Evolutionary conservation across 2,888 invertebrate species (phyloP), one percentile per base, ranked within the genome.

Genomic region (Heliconius cydno): DNA sequence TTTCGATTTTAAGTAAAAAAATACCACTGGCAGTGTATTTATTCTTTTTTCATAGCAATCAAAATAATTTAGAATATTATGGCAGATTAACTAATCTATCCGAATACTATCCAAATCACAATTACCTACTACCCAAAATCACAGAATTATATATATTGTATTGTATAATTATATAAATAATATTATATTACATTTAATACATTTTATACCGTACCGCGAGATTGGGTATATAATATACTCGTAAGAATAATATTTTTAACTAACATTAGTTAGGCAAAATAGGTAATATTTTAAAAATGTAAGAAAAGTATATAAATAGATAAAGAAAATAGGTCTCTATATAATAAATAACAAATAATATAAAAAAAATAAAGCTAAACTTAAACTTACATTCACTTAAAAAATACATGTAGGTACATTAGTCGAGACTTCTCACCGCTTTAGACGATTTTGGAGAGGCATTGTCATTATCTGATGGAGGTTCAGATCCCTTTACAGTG

Each of bases 401-500:
- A 63, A 19, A 19, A 65, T 3, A 15, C 28, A 65, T 28, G 19
- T n/a, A n/a, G n/a, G n/a, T 0, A 5, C 25, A 28, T 65, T 73
- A 74, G 87, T 85, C 92, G 83, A 89, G 90, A 88, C 89, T 92
- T 87, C 90, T 92, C 7, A 90, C 90, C 82, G 89, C 88, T 85
- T 94, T 94, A 85, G 92, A 95, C 86, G 89, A 92, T 86, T 86
- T 95, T 84, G 88, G 91, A 30, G 93, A 90, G 19, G 90, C 87
- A 76, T 93, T 95, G 71, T 95, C 95, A 80, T 92, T 95, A 72
- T 96, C 96, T 1, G 94, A 94, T n/a, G 95, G 94, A 46, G 95
- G 95, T 80, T 95, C 95, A 5, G 96, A 96, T 76, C 98, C 98
- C 91, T 98, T 98, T 6, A 98, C 98, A 52, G 98, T 98, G 89